Evolutionary conservation across 2,113 vertebrate species (phyloP).

Genomic region (Paraplagusia blochii): DNA sequence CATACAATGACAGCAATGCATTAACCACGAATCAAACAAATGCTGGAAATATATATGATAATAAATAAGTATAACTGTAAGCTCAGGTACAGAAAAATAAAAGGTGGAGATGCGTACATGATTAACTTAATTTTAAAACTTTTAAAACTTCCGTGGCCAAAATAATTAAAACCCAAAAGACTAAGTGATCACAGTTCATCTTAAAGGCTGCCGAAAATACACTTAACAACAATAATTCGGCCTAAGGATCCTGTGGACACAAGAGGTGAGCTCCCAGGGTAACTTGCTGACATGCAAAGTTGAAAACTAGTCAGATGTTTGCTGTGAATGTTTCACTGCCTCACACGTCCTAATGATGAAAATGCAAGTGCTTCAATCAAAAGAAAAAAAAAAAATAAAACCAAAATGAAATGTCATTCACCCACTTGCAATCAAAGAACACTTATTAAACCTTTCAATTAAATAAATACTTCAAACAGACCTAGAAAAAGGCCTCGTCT

Average conservation of each 20-base stretch:
- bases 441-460: conserved; percentile 23
- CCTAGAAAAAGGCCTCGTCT: conserved; percentile 33
- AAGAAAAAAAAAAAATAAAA: conserved; percentile 23
- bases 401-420: conserved; percentile 41
- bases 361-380: conserved; percentile 48
- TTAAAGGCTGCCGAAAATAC: conserved; percentile 46
- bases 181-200: conserved; percentile 46
- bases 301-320: conserved; percentile 34
- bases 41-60: conserved; percentile 77
- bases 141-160: conserved; percentile 55
- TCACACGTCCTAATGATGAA: conserved; percentile 11
- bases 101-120: conserved; percentile 26
- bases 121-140: conserved; percentile 54
- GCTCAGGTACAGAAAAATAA: conserved; percentile 58
- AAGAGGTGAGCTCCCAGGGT: conserved; percentile 36
- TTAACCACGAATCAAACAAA: conserved; percentile 73
- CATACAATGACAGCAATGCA: conserved; percentile 74
- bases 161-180: conserved; percentile 47
- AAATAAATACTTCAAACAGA: conserved; percentile 24
- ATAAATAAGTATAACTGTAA: conserved; percentile 79
- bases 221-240: conserved; percentile 34
- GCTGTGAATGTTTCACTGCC: conserved; percentile 28
- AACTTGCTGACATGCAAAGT: conserved; percentile 41
- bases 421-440: conserved; percentile 22
- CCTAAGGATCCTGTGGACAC: conserved; percentile 24